These are phyloP conservation scores for Ciona savignyi DNA, from an alignment of 23 tunicate genomes.

Conservation along the genomic window DNA sequence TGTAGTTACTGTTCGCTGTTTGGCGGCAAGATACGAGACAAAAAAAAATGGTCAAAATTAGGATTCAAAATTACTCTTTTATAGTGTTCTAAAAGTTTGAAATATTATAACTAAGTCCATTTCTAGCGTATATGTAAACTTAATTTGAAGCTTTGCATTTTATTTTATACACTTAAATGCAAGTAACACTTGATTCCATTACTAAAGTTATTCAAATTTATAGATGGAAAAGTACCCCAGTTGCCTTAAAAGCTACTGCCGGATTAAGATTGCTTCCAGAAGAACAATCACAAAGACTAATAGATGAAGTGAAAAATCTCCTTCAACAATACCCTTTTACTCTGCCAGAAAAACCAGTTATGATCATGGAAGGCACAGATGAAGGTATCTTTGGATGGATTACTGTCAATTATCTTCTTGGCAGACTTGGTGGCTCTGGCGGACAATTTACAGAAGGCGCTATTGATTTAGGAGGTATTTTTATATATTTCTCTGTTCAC, in stretches of 20 bases:
- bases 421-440: slow-evolving; percentile 10
- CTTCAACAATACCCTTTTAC: slow-evolving; percentile 40
- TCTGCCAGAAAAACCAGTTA: slow-evolving; percentile 31
- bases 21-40: no score
- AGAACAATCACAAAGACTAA: slow-evolving; percentile 38
- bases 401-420: slow-evolving; percentile 64
- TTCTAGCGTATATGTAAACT: no score
- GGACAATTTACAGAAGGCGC: slow-evolving; percentile 57
- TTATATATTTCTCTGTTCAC: not conserved
- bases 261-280: slow-evolving; percentile 65
- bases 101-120: no score
- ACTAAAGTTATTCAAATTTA: slow-evolving; percentile 7
- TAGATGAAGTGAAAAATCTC: slow-evolving; percentile 31
- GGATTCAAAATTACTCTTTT: no score
- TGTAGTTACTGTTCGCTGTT: no score
- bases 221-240: slow-evolving; percentile 55
- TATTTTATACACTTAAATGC: no score
- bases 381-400: slow-evolving; percentile 87
- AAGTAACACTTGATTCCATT: no score
- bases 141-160: no score
- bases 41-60: no score
- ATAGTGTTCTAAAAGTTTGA: no score
- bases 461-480: slow-evolving; percentile 77
- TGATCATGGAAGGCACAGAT: slow-evolving; percentile 74
- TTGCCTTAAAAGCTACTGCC: slow-evolving; percentile 86